phyloP scores from a whole-genome alignment of 2,888 invertebrate species.

The Lycophotia porphyrea region DNA sequence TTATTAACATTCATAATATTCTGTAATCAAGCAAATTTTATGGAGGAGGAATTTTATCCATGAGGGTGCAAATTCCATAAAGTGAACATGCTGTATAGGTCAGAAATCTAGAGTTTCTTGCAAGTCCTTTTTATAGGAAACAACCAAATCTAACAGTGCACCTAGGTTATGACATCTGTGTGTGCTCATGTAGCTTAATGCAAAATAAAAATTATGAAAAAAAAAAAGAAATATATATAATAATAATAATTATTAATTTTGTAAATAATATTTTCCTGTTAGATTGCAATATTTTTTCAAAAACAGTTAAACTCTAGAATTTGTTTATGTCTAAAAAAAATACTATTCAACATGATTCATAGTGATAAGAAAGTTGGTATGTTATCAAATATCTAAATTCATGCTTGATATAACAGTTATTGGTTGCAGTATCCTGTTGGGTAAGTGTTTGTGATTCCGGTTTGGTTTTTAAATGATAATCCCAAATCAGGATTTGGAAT shows the following conservation, averaged over 20 bases:
- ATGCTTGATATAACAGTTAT: constrained; percentile 36
- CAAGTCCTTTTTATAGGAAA: not conserved
- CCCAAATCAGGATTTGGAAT: not conserved
- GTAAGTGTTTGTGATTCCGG: not conserved
- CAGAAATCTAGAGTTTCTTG: not conserved
- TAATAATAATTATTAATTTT: no score
- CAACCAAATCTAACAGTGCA: not conserved
- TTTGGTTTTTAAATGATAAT: not conserved
- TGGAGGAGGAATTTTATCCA: no score
- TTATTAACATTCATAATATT: no score
- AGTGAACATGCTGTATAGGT: not conserved
- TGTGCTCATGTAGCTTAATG: not conserved
- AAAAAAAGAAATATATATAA: no score
- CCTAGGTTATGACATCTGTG: not conserved
- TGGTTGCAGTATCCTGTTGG: constrained; percentile 38
- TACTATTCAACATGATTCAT: constrained; percentile 26
- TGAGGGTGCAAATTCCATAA: no score
- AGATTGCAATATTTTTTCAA: not conserved
- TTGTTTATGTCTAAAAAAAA: constrained; percentile 19
- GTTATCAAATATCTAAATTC: constrained; percentile 52
- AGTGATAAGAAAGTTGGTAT: constrained; percentile 42
- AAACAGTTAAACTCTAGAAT: not conserved
- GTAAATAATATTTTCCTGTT: no score
- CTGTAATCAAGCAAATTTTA: not conserved
- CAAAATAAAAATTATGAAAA: not conserved